Base-by-base conservation (phyloP, 2,113 vertebrate species). In the Rutilus rutilus region DNA sequence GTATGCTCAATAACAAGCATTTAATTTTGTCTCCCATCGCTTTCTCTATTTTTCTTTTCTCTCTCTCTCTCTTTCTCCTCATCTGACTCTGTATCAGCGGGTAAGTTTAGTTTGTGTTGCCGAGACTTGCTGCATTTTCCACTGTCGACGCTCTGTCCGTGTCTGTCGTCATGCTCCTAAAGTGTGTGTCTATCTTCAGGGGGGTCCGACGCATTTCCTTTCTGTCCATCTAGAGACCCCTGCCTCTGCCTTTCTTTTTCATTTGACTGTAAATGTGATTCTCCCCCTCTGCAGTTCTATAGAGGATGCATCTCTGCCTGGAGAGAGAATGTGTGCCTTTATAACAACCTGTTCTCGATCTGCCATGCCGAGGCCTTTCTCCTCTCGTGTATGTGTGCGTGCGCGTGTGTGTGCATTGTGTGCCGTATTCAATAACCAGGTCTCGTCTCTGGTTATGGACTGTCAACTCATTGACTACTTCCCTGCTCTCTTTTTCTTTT, bases 1-100 rank as follows among this genome's bases (percentile, higher is more conserved):
- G 88, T 85, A 87, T 89, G 88, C 80, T 73, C 74, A 83, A 50
- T 98, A 98, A 98, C 95, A 95, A 94, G 90, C 96, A 93, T 98
- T 96, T 97, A 96, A 96, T 97, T 98, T 97, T 98, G 93, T 97
- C 96, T 97, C 94, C 93, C 95, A 96, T 96, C 94, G 91, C 90
- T 95, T 94, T 96, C 94, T 92, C 90, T 91, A 50, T 88, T 23
- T 88, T 59, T 85, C 42, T 95, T 91, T 71, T 71, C 33, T 93
- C 85, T 94, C 93, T 95, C 93, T 88, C 75, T 91, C 87, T 86
- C 59, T 85, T 89, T 96, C 95, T 96, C 91, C 89, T 93, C 96
- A 89, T 94, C 95, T 96, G 94, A 84, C 81, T 90, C 85, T 84
- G 79, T 86, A 83, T 90, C 94, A 97, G 96, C 94, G 95, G 96